These are phyloP conservation scores for Scatophagus argus DNA, from an alignment of 2,113 vertebrate species.

Conservation along the genomic window DNA sequence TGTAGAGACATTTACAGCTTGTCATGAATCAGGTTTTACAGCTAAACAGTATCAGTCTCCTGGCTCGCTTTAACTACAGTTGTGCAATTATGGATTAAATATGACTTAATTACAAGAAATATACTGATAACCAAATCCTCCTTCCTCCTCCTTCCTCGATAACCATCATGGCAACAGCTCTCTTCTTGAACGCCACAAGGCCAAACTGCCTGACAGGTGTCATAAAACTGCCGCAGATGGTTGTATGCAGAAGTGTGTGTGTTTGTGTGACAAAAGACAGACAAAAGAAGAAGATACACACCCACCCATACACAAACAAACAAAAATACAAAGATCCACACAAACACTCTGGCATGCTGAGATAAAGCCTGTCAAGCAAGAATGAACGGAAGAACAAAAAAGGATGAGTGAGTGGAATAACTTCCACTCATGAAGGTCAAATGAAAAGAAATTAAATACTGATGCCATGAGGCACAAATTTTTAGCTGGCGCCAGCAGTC, in stretches of 20 bases:
- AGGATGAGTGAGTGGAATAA: background rate
- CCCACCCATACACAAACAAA: background rate
- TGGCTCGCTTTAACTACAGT: background rate
- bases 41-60: background rate
- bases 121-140: background rate
- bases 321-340: constrained; percentile 10
- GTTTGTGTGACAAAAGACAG: background rate
- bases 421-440: background rate
- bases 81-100: background rate
- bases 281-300: background rate
- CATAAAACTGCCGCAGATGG: background rate
- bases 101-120: background rate
- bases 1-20: too few relatives aligned
- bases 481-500: background rate
- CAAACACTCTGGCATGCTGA: background rate
- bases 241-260: background rate
- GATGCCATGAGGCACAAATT: background rate
- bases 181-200: background rate
- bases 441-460: background rate
- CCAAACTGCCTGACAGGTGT: background rate
- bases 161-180: background rate
- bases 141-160: background rate
- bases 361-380: background rate
- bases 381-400: background rate
- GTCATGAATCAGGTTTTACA: too few relatives aligned